phyloP scores from a whole-genome alignment of 2,797 vertebrate species.

The Synaphobranchus kaupii region DNA sequence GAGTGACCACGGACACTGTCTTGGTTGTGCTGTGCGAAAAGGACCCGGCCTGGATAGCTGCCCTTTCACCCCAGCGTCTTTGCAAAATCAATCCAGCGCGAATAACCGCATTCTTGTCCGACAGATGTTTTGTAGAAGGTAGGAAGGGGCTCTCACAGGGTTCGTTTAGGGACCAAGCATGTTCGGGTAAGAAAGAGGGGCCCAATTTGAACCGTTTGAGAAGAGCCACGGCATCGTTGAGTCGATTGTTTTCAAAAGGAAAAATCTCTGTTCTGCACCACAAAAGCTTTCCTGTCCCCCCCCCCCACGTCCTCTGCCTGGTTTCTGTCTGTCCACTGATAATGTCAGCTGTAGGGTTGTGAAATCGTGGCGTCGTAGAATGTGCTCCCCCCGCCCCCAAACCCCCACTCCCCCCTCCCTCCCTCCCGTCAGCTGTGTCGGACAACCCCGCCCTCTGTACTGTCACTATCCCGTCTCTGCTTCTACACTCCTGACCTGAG shows the following conservation, averaged over 20 bases:
- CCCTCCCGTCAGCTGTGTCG: conserved; percentile 18
- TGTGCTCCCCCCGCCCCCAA: conserved; percentile 42
- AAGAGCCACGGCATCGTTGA: background rate
- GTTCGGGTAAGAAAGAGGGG: background rate
- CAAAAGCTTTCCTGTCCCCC: conserved; percentile 13
- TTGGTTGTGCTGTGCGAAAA: background rate
- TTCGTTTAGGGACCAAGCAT: background rate
- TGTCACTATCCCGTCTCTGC: background rate
- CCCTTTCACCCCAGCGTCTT: background rate
- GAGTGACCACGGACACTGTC: background rate
- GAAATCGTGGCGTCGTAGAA: conserved; percentile 20
- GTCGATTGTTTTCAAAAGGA: background rate
- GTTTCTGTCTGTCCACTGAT: background rate
- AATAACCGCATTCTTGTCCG: conserved; percentile 13
- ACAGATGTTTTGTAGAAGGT: background rate
- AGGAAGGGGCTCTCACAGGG: background rate
- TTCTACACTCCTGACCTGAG: conserved; percentile 36
- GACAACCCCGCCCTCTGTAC: conserved; percentile 6
- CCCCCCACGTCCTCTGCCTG: background rate
- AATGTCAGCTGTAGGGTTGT: background rate
- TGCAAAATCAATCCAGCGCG: background rate
- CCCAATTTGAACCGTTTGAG: background rate
- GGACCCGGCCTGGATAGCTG: background rate
- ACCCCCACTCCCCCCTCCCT: conserved; percentile 24
- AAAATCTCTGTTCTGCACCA: background rate